These are phyloP conservation scores for Thunnus maccoyii DNA, from an alignment of 2,113 vertebrate species.

Conservation along the genomic window DNA sequence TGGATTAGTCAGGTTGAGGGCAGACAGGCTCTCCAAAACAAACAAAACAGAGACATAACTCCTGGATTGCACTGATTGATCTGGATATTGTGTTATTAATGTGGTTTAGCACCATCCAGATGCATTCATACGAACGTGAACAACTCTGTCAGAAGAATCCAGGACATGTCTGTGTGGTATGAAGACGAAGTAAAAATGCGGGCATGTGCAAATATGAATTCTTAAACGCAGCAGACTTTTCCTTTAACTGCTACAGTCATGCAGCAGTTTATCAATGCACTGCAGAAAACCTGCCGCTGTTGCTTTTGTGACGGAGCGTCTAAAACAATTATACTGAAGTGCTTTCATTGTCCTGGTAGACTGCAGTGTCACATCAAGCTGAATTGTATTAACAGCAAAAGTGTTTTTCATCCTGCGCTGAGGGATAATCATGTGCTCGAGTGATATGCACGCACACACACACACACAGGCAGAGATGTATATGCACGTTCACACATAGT, in stretches of 20 bases:
- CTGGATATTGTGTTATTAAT: neutral
- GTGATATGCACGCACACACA: neutral
- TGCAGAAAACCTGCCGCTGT: slow-evolving; percentile 18
- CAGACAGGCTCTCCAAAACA: neutral
- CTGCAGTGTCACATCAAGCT: slow-evolving; percentile 38
- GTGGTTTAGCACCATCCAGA: neutral
- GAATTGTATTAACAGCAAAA: slow-evolving; percentile 2
- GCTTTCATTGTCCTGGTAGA: slow-evolving; percentile 27
- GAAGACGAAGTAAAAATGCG: neutral
- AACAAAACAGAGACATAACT: neutral
- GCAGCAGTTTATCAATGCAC: slow-evolving; percentile 22
- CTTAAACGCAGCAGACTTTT: neutral
- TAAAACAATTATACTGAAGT: slow-evolving; percentile 10
- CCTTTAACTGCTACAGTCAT: slow-evolving; percentile 1
- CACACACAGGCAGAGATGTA: neutral
- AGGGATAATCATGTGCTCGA: slow-evolving; percentile 6
- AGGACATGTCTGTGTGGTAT: neutral
- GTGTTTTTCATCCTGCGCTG: slow-evolving; percentile 11
- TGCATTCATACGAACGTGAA: neutral
- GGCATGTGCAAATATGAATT: slow-evolving; percentile 1
- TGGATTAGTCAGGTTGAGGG: too few relatives aligned
- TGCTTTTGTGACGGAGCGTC: slow-evolving; percentile 32
- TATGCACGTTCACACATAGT: neutral
- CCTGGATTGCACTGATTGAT: neutral
- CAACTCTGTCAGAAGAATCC: neutral